Base-by-base conservation (phyloP, 2,888 invertebrate species). In the Lepidochrysops patricia region DNA sequence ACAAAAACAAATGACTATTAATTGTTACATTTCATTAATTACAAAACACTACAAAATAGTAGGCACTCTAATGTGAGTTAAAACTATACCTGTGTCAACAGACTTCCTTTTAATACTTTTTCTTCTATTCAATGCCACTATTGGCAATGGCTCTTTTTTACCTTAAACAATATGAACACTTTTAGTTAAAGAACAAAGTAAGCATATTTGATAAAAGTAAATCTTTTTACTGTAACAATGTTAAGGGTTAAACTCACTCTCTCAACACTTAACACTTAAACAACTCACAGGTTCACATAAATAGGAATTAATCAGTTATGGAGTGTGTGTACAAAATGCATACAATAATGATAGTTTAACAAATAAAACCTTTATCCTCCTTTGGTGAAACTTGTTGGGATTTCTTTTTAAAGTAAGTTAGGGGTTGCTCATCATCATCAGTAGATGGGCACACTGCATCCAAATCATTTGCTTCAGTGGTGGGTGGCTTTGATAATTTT, bases 391-490 rank as follows among this genome's bases (percentile, higher is more conserved):
- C 25, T 35, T 57, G 57, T 35, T 57, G 57, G 4, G 57, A 23
- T 25, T 57, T 57, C 19, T 19, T 57, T 57, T 57, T 57, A 25
- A 57, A 57, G 25, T 57, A 57, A 4, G 57, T 57, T 3, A 57
- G 34, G 5, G 57, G 57, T n/a, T 35, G 34, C 23, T 57, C 57
- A 25, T 57, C 57, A 23, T 57, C 57, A 25, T 57, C 57, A 2
- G 57, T 57, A 7, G 57, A 57, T n/a, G 23, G 34, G 12, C 57
- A 57, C n/a, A 57, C 57, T 12, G 57, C 37, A 23, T 57, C 57
- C 15, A 35, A 25, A 35, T 57, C 57, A 25, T 57, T 57, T 1
- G 26, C 13, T 34, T 57, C 37, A n/a, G n/a, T 19, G 5, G 7
- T 25, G 6, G 37, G 35, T 23, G 57, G 23, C 57, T 57, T 35